Base-by-base conservation (phyloP, 2,797 vertebrate species). In the Sebastes iracundus region DNA sequence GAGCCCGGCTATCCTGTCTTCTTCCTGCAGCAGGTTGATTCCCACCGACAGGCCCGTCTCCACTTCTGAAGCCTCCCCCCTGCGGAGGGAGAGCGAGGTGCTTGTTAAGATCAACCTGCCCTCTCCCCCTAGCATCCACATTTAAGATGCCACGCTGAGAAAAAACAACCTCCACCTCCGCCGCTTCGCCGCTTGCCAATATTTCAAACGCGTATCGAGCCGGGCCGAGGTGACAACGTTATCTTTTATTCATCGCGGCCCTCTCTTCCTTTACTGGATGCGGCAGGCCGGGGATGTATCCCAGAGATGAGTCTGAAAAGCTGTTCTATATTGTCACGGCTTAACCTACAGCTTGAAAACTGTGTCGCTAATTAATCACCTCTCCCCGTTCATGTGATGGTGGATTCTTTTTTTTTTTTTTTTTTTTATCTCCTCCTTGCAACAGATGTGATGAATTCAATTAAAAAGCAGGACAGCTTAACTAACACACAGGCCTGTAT, bases 281-380 rank as follows among this genome's bases (percentile, higher is more conserved):
- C 46, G 11, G 65, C 78, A 28, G 86, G 79, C 75, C 84, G 2
- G 74, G n/a, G 78, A 84, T 18, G 71, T 10, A 56, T 90, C 80
- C 88, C 82, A 22, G 63, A 62, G 86, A 87, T 87, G 84, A 88
- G 85, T 80, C 90, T 88, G 79, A 90, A 85, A 93, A 94, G 84
- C 92, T 94, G 91, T 91, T 94, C 87, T 83, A 67, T 89, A 91
- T 94, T 94, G 92, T 94, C 93, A 79, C 79, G 81, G 88, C 88
- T 94, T 94, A 92, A 95, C 93, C 89, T 93, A 89, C 91, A 93
- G 92, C 92, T 92, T 91, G 90, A 86, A 90, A 86, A 90, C 66
- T 55, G 90, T 88, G 87, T 89, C 59, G 74, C 85, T 90, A 94
- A 94, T 95, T 93, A 94, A 91, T 91, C 88, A 86, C 90, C 88